Conservation (phyloP, 2,888 invertebrate genomes). For the Kryphioiulus occultus region DNA sequence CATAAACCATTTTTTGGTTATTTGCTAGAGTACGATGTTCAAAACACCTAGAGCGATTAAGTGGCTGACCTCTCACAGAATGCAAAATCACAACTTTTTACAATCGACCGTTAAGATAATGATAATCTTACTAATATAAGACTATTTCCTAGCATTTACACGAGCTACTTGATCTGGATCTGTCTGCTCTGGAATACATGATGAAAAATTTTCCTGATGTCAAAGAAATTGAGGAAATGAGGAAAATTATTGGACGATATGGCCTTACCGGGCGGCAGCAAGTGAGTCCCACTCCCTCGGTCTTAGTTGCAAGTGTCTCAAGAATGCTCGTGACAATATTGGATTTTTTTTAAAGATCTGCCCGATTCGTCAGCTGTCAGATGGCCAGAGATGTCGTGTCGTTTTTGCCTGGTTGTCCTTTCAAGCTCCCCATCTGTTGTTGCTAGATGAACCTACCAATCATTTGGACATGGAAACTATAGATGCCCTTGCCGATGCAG, state of each 20-base stretch:
- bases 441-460: constrained; percentile 85
- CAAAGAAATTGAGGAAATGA: constrained; percentile 98
- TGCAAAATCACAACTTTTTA: too few species aligned
- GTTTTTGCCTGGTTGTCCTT: constrained; percentile 99
- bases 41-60: too few species aligned
- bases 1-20: too few species aligned
- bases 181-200: constrained; percentile 98
- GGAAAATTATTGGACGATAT: constrained; percentile 97
- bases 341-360: constrained; percentile 72
- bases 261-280: constrained; percentile 97
- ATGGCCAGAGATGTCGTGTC: constrained; percentile 97
- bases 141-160: constrained; percentile 77
- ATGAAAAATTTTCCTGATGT: constrained; percentile 95
- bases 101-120: too few species aligned
- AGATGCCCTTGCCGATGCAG: constrained; percentile 96
- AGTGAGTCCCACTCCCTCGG: constrained; percentile 64
- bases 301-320: too few species aligned
- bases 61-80: too few species aligned
- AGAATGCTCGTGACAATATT: not conserved
- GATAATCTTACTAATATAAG: not conserved
- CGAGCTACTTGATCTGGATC: constrained; percentile 91
- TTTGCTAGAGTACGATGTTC: too few species aligned
- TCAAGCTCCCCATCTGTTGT: constrained; percentile 92
- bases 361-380: constrained; percentile 92
- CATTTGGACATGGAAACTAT: constrained; percentile 98